Evolutionary conservation across 2,797 vertebrate genomes (phyloP), one percentile per base, ranked within the genome.

Genomic region (Chiroxiphia lanceolata): DNA sequence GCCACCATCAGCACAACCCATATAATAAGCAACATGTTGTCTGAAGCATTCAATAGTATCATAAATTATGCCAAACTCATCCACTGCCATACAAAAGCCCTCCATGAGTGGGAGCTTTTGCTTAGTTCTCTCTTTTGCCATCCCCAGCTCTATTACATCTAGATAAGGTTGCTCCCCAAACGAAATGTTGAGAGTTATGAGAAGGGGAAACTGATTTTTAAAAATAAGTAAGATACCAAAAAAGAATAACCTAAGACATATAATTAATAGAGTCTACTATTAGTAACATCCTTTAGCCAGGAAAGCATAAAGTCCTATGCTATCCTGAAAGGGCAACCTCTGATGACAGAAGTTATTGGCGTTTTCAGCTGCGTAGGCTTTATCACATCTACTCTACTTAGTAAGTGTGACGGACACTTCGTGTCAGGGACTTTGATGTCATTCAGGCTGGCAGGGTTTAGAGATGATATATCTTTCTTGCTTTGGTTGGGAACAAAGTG

Each of bases 331-430:
- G 98, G 97, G 89, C 97, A 98, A 20, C 63, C 48, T 91, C 83
- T 83, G 94, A 94, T 96, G 70, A 69, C 27, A 36, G 89, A 97
- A 96, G 76, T 93, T 94, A 96, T 95, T 95, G 97, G 56, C 59
- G 91, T 97, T 98, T 98, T 98, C 97, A 98, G 97, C 98, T 98
- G 98, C 15, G 97, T 95, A 97, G 95, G 97, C 97, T 98, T 85
- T 96, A 97, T 97, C 74, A 16, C 71, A 81, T 89, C 92, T 93
- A 97, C 95, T 96, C 95, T 96, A 97, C 94, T 97, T 98, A 98
- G 96, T 91, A 97, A 97, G 97, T 98, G 98, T 98, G 98, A 98
- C 98, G 97, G 98, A 97, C 98, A 97, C 92, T 96, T 81, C 15
- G 94, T 94, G 94, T 93, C 91, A 80, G 94, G 95, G 96, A 96